Base-by-base conservation (phyloP, 2,113 vertebrate species). In the Pedionomus torquatus region DNA sequence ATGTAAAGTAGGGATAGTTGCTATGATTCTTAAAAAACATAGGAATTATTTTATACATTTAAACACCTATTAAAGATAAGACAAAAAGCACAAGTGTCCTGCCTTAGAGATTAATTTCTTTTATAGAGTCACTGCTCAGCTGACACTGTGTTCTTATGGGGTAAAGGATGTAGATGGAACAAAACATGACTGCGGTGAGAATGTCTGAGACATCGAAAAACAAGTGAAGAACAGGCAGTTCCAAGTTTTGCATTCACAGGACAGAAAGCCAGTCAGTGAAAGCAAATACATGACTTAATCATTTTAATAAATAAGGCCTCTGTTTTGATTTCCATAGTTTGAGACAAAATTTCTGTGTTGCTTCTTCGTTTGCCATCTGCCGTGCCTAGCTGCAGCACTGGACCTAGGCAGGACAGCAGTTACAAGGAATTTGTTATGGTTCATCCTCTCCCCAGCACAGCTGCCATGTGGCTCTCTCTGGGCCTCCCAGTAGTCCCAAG, bases 161-260 rank as follows among this genome's bases (percentile, higher is more conserved):
- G 61, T 84, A 74, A 48, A 83, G 58, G 80, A 94, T 81, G 70
- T n/a, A 49, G 72, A 58, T 69, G 90, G 81, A 87, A 92, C 80
- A 97, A 94, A 92, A 92, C 83, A 95, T 20, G 71, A 96, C 63
- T 31, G 10, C 33, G 89, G 65, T 17, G 82, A 77, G 66, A 90
- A 72, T 64, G 95, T 60, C 48, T 9, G 24, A 78, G 66, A 88
- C 16, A 17, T 68, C 79, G 87, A 90, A 94, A 95, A 78, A 84
- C 87, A 80, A 87, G 84, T 17, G 70, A 83, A 87, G 96, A 92
- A 95, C 66, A 91, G 43, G 58, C 69, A 93, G 94, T 97, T 96
- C 89, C 83, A 93, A 78, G 55, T 81, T 85, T 86, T 93, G n/a
- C 82, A 65, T 54, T 57, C 26, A 33, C 63, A 66, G 49, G 54